phyloP scores from a whole-genome alignment of 2,797 vertebrate species.

The Megaceryle alcyon region DNA sequence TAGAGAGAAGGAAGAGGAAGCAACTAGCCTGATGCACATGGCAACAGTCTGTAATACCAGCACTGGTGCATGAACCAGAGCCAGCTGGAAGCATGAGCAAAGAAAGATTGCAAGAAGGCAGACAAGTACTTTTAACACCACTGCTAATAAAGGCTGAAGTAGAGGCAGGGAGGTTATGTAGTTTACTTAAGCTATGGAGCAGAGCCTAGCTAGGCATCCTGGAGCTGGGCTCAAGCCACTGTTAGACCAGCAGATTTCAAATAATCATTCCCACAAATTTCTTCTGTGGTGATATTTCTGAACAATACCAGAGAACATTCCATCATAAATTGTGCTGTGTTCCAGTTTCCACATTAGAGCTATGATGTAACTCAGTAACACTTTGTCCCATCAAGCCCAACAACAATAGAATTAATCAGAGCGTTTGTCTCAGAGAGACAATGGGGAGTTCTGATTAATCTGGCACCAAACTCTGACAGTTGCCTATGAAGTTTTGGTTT shows the following conservation, averaged over 20 bases:
- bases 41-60: neutral
- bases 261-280: conserved; percentile 49
- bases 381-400: conserved; percentile 45
- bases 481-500: neutral
- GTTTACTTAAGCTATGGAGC: conserved; percentile 40
- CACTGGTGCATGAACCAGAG: neutral
- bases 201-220: conserved; percentile 24
- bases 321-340: conserved; percentile 52
- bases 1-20: neutral
- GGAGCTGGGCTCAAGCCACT: conserved; percentile 15
- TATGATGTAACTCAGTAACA: conserved; percentile 56
- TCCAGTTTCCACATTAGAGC: conserved; percentile 65
- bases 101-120: neutral
- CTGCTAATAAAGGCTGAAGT: neutral
- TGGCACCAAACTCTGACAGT: conserved; percentile 67
- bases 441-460: conserved; percentile 65
- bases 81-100: neutral
- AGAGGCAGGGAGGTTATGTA: conserved; percentile 44
- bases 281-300: conserved; percentile 44
- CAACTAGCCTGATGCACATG: neutral
- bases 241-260: conserved; percentile 29
- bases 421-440: conserved; percentile 67
- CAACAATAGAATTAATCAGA: conserved; percentile 59
- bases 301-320: conserved; percentile 54
- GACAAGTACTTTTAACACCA: neutral